Percentiles rank a stretch among this genome's conserved stretches.
phyloP scores from a whole-genome alignment of 2,113 vertebrate species.

The Nanorana parkeri region DNA sequence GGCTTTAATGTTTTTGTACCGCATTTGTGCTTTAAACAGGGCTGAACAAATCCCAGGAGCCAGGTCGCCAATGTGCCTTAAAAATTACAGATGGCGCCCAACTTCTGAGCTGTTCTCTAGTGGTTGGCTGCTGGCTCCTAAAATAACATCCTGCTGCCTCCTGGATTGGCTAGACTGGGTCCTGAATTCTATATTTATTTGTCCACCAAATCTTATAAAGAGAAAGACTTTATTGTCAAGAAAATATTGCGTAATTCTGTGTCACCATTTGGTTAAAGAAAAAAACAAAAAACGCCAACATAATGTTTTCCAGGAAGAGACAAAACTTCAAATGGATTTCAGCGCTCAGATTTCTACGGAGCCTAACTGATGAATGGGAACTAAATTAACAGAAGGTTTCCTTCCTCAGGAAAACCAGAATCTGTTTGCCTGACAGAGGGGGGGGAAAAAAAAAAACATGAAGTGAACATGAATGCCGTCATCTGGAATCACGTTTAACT shows the following conservation, averaged over 20 bases:
- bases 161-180: no score
- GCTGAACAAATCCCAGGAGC: no score
- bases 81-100: no score
- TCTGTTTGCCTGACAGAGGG: slow-evolving; percentile 1
- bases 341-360: neutral
- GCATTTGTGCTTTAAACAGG: no score
- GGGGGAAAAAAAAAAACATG: neutral
- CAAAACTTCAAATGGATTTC: slow-evolving; percentile 24
- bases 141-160: no score
- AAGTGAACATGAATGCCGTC: slow-evolving; percentile 27
- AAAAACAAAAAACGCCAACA: neutral
- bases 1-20: no score
- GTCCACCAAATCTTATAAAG: no score
- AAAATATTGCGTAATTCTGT: neutral
- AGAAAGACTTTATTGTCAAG: no score
- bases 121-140: no score
- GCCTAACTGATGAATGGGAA: slow-evolving; percentile 9
- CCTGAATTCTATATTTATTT: no score
- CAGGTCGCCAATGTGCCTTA: no score
- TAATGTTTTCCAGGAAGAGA: neutral
- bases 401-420: slow-evolving; percentile 51
- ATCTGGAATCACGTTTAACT: slow-evolving; percentile 38
- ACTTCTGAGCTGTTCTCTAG: no score
- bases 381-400: slow-evolving; percentile 32
- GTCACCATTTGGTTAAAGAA: neutral